Base-by-base conservation (phyloP, 2,797 vertebrate genomes). In the Octomys mimax region DNA sequence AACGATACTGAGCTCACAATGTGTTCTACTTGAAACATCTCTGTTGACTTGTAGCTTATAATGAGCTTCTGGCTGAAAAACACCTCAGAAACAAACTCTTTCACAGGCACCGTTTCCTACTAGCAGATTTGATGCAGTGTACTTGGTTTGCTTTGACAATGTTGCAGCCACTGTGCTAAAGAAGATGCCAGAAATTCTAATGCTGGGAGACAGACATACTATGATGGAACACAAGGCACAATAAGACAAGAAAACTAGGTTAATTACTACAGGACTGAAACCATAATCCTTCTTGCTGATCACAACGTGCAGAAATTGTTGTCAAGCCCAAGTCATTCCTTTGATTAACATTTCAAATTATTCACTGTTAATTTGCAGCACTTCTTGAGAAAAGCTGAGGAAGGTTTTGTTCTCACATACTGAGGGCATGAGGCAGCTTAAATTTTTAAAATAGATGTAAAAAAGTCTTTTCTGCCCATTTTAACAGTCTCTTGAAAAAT, bases 301-400 rank as follows among this genome's bases (percentile, higher is more conserved):
- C 79, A 82, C 49, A 66, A 92, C 62, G 73, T 87, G 13, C 33
- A 49, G 66, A 87, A 92, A n/a, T 5, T n/a, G 31, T 49, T 66
- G n/a, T 88, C 70, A 83, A 80, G 39, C 57, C 49, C 49, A 39
- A 79, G 73, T 59, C 84, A 87, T 42, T 26, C 31, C n/a, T 92
- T 59, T 1, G 5, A 84, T 92, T 71, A 90, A 80, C 85, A 88
- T 70, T 92, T 95, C 87, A 62, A 86, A 87, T 95, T 83, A 93
- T 79, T 95, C 78, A 94, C 64, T 0, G 1, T 88, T 84, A 84
- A 86, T 96, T 49, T 84, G n/a, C 42, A 92, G 70, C 5, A 4
- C 70, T 89, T 75, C 62, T 75, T 70, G 68, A 0, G 52, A 57
- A 88, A 93, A 96, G 59, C 49, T 84, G 87, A 68, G 66, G 87